Base-by-base conservation (phyloP, 37 sponge, comb jelly and placozoan genomes). In the Eunapius fragilis region DNA sequence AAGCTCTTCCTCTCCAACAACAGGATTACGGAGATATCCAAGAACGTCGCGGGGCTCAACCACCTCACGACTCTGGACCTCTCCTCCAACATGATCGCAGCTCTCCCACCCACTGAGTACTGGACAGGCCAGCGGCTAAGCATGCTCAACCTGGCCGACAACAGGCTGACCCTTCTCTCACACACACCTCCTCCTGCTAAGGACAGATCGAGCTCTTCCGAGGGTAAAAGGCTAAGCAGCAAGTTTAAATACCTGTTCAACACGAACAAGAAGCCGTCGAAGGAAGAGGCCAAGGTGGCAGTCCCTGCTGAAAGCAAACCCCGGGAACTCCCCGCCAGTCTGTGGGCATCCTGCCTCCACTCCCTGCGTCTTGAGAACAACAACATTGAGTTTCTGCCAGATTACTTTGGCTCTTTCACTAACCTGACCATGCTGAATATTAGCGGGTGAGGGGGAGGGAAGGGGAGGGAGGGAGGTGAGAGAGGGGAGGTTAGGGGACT, bases 1-100 rank as follows among this genome's bases (percentile, higher is more conserved):
- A 70, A 77, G 19, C 90, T 97, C 67, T 77, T 82, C 78, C 74
- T 97, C n/a, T 82, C 90, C n/a, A 89, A 94, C 80, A 97, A 97
- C 85, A 31, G 71, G 23, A 31, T 97, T 3, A 75, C 76, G 0
- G 87, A 90, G 47, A 92, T 97, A 35, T 83, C 95, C 3, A 49
- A 77, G 25, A 92, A 85, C 85, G 84, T 94, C 71, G 86, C 95
- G 4, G 89, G 94, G 74, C 87, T 94, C 47, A 75, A 80, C 2
- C 91, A 88, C 78, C 82, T 96, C 68, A 86, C 84, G 34, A 67
- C 74, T 4, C 91, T 96, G 7, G 91, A 91, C 47, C 90, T 96
- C 69, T 92, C 96, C 25, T 71, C 94, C 90, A 97, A 97, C 79
- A 25, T 72, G 45, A 95, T 97, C 35, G 23, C 28, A 19, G 31